A percentile compares a stretch with the other conserved stretches of the same genome.
phyloP scores from a whole-genome alignment of 2,888 invertebrate genomes.

The Mylabris sibirica region DNA sequence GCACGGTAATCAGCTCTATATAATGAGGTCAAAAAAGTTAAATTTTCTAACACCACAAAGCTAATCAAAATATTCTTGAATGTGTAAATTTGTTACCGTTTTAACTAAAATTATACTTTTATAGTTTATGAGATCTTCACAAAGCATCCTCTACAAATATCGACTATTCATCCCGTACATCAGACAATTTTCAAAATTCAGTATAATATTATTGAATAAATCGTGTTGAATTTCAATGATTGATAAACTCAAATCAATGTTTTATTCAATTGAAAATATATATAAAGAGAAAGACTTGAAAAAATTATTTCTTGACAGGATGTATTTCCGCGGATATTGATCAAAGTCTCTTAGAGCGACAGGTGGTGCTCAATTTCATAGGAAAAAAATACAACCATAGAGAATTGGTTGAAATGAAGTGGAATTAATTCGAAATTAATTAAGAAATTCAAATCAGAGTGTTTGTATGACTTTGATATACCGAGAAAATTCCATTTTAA shows the following conservation, averaged over 20 bases:
- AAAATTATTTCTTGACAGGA: background rate
- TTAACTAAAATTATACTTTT: too few species aligned
- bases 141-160: background rate
- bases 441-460: background rate
- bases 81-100: too few species aligned
- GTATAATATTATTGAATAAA: background rate
- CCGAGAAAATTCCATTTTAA: too few species aligned
- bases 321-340: background rate
- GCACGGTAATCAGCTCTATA: too few species aligned
- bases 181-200: background rate
- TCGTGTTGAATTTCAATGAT: background rate
- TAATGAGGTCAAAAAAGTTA: too few species aligned
- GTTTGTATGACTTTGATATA: background rate
- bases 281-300: background rate
- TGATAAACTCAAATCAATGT: background rate
- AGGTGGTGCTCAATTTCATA: background rate
- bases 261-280: background rate
- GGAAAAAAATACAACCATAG: background rate
- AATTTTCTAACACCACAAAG: too few species aligned
- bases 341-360: background rate
- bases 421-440: constrained; percentile 7
- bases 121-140: too few species aligned
- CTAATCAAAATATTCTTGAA: too few species aligned
- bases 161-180: background rate
- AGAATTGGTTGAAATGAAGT: background rate